A percentile compares a stretch with the other conserved stretches of the same genome.
Evolutionary conservation across 2,888 invertebrate species (phyloP).

Genomic region (Pantelozetes paolii): DNA sequence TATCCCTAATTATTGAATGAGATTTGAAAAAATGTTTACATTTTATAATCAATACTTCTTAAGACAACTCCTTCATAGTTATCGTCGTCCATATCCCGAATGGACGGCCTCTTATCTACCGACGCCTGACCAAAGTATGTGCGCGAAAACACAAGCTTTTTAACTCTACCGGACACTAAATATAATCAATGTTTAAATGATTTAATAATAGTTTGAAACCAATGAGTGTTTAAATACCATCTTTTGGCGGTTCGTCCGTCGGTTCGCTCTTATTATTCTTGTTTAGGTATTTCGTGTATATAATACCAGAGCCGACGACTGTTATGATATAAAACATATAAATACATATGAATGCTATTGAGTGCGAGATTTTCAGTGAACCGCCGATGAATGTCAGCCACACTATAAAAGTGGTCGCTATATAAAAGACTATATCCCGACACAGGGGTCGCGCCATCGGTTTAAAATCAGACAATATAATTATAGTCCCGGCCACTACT

Average conservation of each 20-base stretch:
- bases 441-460: constrained; percentile 57
- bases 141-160: constrained; percentile 3
- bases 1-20: constrained; percentile 13
- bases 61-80: constrained; percentile 40
- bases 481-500: constrained; percentile 60
- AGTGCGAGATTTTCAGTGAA: constrained; percentile 56
- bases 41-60: constrained; percentile 30
- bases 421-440: constrained; percentile 57
- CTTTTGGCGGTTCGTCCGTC: constrained; percentile 1
- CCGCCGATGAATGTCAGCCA: constrained; percentile 56
- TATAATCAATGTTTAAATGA: neutral
- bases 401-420: constrained; percentile 56
- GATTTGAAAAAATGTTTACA: neutral
- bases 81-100: constrained; percentile 28
- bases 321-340: constrained; percentile 44
- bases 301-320: constrained; percentile 37
- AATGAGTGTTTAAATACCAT: neutral
- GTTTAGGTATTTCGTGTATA: constrained; percentile 33
- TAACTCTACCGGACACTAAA: constrained; percentile 11
- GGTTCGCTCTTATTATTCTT: neutral
- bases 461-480: constrained; percentile 58
- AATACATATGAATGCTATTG: constrained; percentile 50
- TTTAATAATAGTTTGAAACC: neutral
- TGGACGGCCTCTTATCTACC: neutral
- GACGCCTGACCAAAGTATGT: constrained; percentile 29